Evolutionary conservation across 1,140 invertebrate genomes (phyloP).

Genomic region (Arion vulgaris): DNA sequence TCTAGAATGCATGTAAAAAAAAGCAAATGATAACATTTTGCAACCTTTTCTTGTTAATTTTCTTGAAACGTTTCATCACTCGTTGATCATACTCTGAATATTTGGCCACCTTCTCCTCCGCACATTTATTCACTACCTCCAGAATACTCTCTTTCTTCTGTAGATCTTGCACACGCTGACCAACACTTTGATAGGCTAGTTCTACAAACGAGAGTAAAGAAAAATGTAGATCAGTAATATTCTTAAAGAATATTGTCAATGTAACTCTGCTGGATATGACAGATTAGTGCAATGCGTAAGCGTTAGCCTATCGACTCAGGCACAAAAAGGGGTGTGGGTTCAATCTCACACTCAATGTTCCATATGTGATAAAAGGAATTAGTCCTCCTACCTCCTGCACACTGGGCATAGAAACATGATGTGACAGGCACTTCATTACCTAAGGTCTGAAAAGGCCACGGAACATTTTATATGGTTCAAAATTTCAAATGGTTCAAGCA

Average conservation of each 20-base stretch:
- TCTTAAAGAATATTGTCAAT: not conserved
- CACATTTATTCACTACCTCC: not conserved
- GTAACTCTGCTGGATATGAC: not conserved
- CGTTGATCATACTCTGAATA: not conserved
- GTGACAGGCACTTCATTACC: no score
- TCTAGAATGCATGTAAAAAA: no score
- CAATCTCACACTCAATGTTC: no score
- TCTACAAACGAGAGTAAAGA: not conserved
- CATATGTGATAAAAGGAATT: no score
- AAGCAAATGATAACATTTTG: no score
- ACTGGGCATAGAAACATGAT: no score
- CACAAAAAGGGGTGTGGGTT: no score
- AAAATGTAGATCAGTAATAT: not conserved
- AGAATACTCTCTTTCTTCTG: conserved; percentile 8
- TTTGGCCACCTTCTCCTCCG: not conserved
- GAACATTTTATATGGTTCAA: not conserved
- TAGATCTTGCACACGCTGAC: not conserved
- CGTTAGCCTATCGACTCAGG: no score
- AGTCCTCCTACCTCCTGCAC: no score
- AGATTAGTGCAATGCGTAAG: not conserved
- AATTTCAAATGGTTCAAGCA: no score
- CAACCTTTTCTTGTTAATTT: not conserved
- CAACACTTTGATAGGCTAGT: conserved; percentile 3
- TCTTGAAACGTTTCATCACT: not conserved
- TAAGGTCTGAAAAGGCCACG: no score